phyloP scores from a whole-genome alignment of 2,888 invertebrate genomes.

The Callyntrura sp. region DNA sequence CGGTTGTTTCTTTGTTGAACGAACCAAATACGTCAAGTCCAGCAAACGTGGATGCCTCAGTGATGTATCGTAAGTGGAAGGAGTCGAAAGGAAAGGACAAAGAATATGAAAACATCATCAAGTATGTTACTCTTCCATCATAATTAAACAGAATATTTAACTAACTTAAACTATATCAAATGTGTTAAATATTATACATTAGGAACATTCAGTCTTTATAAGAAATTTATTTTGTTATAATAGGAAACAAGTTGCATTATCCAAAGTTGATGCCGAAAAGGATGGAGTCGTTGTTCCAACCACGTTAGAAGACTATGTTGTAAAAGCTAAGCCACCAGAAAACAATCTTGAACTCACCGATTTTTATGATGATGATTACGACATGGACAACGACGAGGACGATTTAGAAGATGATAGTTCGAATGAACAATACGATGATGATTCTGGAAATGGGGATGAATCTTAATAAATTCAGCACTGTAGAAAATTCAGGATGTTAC shows the following conservation, averaged over 20 bases:
- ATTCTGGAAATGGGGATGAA: constrained; percentile 84
- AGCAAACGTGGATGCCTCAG: constrained; percentile 99
- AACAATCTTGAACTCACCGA: constrained; percentile 96
- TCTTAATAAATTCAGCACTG: constrained; percentile 79
- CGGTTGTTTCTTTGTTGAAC: constrained; percentile 99
- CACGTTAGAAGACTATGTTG: constrained; percentile 99
- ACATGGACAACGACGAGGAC: constrained; percentile 89
- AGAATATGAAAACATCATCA: constrained; percentile 99
- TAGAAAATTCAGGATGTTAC: constrained; percentile 74
- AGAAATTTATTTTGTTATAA: too few species aligned
- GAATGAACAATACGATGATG: constrained; percentile 84
- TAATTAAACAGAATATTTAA: too few species aligned
- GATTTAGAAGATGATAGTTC: constrained; percentile 84
- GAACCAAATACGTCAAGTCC: constrained; percentile 99
- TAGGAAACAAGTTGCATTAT: constrained; percentile 98
- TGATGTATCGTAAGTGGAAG: constrained; percentile 99
- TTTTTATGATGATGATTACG: constrained; percentile 98
- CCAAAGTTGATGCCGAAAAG: constrained; percentile 97
- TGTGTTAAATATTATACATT: too few species aligned
- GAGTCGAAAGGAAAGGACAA: constrained; percentile 99
- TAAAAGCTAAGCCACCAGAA: constrained; percentile 94
- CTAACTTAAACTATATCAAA: too few species aligned
- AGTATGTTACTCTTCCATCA: too few species aligned
- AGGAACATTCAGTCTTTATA: too few species aligned
- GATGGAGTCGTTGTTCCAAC: constrained; percentile 99